phyloP scores from a whole-genome alignment of 2,888 invertebrate genomes.

The Phengaris arion region DNA sequence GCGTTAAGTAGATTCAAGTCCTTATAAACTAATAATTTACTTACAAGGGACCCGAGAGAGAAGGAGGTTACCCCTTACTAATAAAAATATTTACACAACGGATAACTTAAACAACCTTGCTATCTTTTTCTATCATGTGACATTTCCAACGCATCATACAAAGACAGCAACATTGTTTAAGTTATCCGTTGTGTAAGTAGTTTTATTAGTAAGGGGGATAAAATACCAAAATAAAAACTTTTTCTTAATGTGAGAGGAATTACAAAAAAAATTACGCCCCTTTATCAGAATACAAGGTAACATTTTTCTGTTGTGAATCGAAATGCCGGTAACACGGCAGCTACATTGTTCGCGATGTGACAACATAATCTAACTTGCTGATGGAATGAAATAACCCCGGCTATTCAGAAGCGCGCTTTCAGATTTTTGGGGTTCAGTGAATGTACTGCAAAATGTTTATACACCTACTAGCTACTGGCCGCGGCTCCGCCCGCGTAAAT shows the following conservation, averaged over 20 bases:
- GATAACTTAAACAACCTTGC: too few species aligned
- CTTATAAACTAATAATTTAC: background rate
- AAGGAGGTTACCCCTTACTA: too few species aligned
- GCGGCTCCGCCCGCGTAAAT: too few species aligned
- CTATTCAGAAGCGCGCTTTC: constrained; percentile 18
- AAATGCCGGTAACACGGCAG: constrained; percentile 13
- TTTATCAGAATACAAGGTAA: background rate
- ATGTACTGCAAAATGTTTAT: background rate
- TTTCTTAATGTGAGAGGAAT: background rate
- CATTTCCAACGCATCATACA: too few species aligned
- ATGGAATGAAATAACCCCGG: constrained; percentile 34
- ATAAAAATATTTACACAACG: too few species aligned
- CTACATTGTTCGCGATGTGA: constrained; percentile 35
- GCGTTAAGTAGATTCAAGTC: background rate
- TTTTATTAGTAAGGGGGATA: too few species aligned
- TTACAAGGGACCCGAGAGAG: too few species aligned
- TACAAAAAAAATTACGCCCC: background rate
- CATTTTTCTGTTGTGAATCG: constrained; percentile 21
- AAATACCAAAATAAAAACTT: too few species aligned
- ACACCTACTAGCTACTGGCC: background rate
- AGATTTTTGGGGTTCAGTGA: background rate
- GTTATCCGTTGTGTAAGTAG: too few species aligned
- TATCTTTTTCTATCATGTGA: too few species aligned
- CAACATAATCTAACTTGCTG: constrained; percentile 38
- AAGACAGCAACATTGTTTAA: too few species aligned